A percentile compares a stretch with the other conserved stretches of the same genome.
phyloP scores from a whole-genome alignment of 2,113 vertebrate species.

The Bolborhynchus lineola region DNA sequence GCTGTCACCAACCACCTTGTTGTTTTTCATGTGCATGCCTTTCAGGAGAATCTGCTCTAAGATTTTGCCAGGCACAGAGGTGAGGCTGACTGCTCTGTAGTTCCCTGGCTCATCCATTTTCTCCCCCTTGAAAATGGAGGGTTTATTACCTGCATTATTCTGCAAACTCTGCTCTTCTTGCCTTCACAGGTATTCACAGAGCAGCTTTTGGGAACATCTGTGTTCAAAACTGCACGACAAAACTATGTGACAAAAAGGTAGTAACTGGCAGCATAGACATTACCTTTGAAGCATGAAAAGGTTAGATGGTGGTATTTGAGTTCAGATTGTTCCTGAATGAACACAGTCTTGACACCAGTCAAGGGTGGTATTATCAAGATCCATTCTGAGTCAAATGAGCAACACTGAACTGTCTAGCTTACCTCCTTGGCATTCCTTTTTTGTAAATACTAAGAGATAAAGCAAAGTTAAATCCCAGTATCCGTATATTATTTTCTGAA shows the following conservation, averaged over 20 bases:
- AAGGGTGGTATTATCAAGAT: neutral
- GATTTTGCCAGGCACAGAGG: too few species aligned
- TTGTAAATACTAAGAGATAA: neutral
- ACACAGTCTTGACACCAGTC: neutral
- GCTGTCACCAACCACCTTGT: too few species aligned
- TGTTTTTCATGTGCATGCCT: too few species aligned
- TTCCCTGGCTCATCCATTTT: too few species aligned
- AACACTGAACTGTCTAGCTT: neutral
- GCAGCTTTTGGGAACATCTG: neutral
- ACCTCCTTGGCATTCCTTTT: neutral
- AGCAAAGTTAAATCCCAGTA: neutral
- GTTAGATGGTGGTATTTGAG: neutral
- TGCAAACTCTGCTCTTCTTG: neutral
- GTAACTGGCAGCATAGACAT: neutral
- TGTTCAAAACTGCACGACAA: neutral
- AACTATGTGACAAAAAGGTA: neutral
- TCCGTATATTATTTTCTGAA: neutral
- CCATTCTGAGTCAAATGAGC: neutral
- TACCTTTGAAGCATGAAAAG: neutral
- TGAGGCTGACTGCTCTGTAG: too few species aligned
- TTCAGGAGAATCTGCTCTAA: too few species aligned
- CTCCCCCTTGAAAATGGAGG: too few species aligned
- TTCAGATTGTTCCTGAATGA: neutral
- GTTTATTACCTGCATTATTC: neutral
- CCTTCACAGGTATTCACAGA: neutral